Base-by-base conservation (phyloP, 2,888 invertebrate genomes). In the Acheta domesticus region DNA sequence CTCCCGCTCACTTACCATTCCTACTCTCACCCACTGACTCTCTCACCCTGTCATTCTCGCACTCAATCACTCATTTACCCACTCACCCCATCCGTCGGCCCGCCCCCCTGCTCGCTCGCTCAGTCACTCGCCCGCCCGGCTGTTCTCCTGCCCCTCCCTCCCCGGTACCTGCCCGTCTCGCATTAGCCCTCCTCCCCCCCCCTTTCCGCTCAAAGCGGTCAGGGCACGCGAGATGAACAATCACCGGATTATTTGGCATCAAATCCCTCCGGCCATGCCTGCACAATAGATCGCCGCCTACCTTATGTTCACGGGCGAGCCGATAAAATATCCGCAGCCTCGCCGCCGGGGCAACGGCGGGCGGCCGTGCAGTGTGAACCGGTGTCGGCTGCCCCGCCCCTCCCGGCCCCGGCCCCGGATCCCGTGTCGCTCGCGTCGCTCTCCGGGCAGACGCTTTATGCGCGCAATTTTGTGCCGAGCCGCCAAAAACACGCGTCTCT, bases 231-330 rank as follows among this genome's bases (percentile, higher is more conserved):
- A 11, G 14, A n/a, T 62, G 62, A 62, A 62, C 62, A 62, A 62
- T 62, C 62, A 62, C n/a, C 14, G 16, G 62, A 62, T 62, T 62
- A 62, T 62, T 62, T 62, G 62, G 62, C 62, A n/a, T 62, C 62
- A 62, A n/a, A 11, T 62, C 62, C 62, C 62, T 62, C 8, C 4
- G n/a, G n/a, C 14, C 62, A 4, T 62, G 36, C 36, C n/a, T 62
- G 62, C 14, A n/a, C 62, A 62, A 62, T 62, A 62, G 16, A 62
- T 62, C 62, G 62, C 62, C n/a, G 62, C 62, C 62, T 62, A 11
- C 62, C 62, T 62, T 62, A 62, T 62, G 62, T 62, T 62, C 62
- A 8, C 62, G 62, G 62, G 62, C 62, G 62, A 62, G 62, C 62
- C n/a, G 62, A 62, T 62, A 62, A 62, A 62, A 62, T 62, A 19